Conservation (phyloP, 2,888 invertebrate genomes). For the Priocnemis perturbator region DNA sequence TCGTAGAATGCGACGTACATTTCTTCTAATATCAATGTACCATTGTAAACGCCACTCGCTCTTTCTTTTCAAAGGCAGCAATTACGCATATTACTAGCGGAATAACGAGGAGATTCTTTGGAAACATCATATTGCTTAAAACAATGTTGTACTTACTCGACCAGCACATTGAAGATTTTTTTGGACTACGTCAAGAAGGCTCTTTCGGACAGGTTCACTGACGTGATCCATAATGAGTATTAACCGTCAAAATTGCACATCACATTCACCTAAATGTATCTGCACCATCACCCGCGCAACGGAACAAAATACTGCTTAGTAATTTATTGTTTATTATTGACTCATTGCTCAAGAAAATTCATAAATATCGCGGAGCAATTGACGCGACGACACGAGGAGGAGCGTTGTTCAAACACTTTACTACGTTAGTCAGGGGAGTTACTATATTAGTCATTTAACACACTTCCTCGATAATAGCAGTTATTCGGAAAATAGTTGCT, state of each 20-base stretch:
- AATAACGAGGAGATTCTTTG: too few species aligned
- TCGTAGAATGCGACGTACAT: too few species aligned
- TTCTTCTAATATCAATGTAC: too few species aligned
- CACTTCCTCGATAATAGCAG: background rate
- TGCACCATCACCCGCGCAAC: background rate
- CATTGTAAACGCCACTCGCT: too few species aligned
- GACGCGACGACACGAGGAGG: background rate
- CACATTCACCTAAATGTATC: background rate
- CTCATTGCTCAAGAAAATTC: too few species aligned
- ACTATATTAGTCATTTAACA: background rate
- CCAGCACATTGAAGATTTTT: conserved; percentile 39
- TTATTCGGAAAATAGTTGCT: background rate
- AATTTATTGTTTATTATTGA: background rate
- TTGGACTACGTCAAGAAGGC: conserved; percentile 56
- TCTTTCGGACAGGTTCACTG: conserved; percentile 50
- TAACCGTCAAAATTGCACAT: background rate
- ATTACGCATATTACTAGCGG: background rate
- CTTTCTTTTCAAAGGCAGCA: too few species aligned
- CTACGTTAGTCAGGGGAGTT: background rate
- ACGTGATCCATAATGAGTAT: conserved; percentile 34
- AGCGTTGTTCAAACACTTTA: background rate
- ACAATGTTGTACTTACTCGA: too few species aligned
- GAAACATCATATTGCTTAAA: background rate
- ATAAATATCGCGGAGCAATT: background rate
- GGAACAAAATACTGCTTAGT: background rate